Evolutionary conservation across 2,113 vertebrate species (phyloP).

Genomic region (Prinia subflava): DNA sequence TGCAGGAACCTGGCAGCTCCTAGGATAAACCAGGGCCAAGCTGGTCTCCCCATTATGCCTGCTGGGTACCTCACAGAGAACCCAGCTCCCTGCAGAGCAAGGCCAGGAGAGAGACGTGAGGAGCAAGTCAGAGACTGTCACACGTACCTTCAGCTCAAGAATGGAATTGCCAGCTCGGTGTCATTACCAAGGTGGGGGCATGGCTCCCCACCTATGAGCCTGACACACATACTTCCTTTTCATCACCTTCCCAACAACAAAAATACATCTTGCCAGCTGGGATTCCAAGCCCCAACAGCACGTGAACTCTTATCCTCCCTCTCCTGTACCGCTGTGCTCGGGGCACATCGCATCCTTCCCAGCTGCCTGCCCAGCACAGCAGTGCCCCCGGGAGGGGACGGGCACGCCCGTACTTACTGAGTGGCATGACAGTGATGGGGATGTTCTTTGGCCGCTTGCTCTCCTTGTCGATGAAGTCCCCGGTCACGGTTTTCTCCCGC

Average conservation of each 20-base stretch:
- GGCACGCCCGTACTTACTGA: conserved; percentile 84
- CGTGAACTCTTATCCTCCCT: not conserved
- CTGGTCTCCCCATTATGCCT: rapidly evolving
- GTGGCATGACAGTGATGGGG: conserved; percentile 86
- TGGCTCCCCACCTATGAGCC: not conserved
- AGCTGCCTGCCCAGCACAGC: not conserved
- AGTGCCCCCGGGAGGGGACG: not conserved
- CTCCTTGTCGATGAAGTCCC: conserved; percentile 93
- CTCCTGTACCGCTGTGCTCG: rapidly evolving
- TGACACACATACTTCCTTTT: not conserved
- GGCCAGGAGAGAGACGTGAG: not conserved
- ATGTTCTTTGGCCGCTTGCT: conserved; percentile 95
- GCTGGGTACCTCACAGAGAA: not conserved
- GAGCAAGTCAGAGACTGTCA: not conserved
- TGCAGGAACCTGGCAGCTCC: not conserved
- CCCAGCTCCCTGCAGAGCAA: not conserved
- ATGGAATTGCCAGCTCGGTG: not conserved
- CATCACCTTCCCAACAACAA: not conserved
- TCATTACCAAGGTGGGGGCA: not conserved
- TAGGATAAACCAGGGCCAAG: not conserved
- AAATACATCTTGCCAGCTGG: not conserved
- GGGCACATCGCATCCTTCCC: not conserved
- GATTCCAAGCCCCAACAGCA: not conserved
- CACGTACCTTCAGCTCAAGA: not conserved
- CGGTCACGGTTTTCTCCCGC: conserved; percentile 87